These are phyloP conservation scores for Trimorus sp. DNA, from an alignment of 2,888 invertebrate genomes.

Conservation along the genomic window DNA sequence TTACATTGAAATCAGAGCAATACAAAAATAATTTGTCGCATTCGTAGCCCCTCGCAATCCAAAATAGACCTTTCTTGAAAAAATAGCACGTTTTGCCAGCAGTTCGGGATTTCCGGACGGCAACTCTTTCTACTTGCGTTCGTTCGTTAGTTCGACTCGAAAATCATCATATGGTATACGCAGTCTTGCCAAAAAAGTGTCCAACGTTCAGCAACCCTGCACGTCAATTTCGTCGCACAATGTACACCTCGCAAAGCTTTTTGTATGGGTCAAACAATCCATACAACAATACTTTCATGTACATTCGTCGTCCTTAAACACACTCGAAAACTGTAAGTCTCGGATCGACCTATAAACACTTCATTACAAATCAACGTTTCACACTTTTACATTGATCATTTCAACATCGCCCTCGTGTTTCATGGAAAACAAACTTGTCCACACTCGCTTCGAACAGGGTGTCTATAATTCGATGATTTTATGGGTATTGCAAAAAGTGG, in stretches of 20 bases:
- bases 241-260: slow-evolving; percentile 25
- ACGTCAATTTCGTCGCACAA: slow-evolving; percentile 36
- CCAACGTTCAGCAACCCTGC: slow-evolving; percentile 49
- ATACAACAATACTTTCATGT: slow-evolving; percentile 35
- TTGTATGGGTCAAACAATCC: slow-evolving; percentile 29
- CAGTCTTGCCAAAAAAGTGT: slow-evolving; percentile 33
- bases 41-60: slow-evolving; percentile 29
- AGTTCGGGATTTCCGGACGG: slow-evolving; percentile 60
- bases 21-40: slow-evolving; percentile 47
- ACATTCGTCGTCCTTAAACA: slow-evolving; percentile 13
- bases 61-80: slow-evolving; percentile 47
- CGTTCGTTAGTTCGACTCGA: slow-evolving; percentile 9
- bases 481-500: too few species aligned
- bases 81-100: slow-evolving; percentile 47
- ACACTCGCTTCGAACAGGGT: too few species aligned
- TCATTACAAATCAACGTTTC: slow-evolving; percentile 24
- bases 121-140: slow-evolving; percentile 45
- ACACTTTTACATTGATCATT: slow-evolving; percentile 27
- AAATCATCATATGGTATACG: slow-evolving; percentile 15
- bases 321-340: slow-evolving; percentile 13
- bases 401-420: slow-evolving; percentile 2
- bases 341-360: slow-evolving; percentile 18
- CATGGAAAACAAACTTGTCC: too few species aligned
- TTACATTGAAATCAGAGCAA: slow-evolving; percentile 18
- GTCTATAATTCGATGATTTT: too few species aligned